Conservation (phyloP, 2,797 vertebrate species). For the Lophius americanus region DNA sequence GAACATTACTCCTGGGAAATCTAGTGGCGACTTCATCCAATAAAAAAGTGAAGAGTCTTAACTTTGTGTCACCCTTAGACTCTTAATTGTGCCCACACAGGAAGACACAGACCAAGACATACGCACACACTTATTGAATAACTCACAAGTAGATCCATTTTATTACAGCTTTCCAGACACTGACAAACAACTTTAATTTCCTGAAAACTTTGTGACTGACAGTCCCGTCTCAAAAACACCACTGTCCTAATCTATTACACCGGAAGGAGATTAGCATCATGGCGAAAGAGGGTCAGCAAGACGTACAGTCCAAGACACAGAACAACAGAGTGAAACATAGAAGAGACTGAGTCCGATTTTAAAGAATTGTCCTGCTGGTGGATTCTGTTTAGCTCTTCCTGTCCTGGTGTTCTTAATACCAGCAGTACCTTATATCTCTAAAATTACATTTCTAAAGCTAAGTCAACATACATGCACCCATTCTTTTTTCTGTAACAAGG, state of each 20-base stretch:
- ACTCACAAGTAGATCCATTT: slow-evolving; percentile 42
- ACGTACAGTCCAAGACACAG: slow-evolving; percentile 1
- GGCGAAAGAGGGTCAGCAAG: slow-evolving; percentile 31
- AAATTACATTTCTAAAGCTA: slow-evolving; percentile 23
- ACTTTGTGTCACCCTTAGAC: slow-evolving; percentile 32
- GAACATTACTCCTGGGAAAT: slow-evolving; percentile 53
- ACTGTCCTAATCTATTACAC: slow-evolving; percentile 45
- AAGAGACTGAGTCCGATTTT: slow-evolving; percentile 4
- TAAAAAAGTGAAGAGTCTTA: slow-evolving; percentile 37
- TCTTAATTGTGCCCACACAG: slow-evolving; percentile 25
- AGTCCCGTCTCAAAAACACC: slow-evolving; percentile 37
- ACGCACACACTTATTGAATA: slow-evolving; percentile 4
- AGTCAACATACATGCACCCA: not conserved
- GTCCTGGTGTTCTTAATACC: slow-evolving; percentile 10
- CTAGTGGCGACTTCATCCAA: slow-evolving; percentile 37
- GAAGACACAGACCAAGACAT: slow-evolving; percentile 1
- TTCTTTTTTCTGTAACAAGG: too few relatives aligned
- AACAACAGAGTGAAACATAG: slow-evolving; percentile 3
- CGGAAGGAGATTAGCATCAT: slow-evolving; percentile 47
- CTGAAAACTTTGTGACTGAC: slow-evolving; percentile 14
- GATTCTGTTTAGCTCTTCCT: not conserved
- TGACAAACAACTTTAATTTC: slow-evolving; percentile 59
- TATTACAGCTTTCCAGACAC: slow-evolving; percentile 48
- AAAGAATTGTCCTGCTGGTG: slow-evolving; percentile 10
- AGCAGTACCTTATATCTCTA: slow-evolving; percentile 16